Conservation (phyloP, 2,797 vertebrate species). For the Peromyscus eremicus region DNA sequence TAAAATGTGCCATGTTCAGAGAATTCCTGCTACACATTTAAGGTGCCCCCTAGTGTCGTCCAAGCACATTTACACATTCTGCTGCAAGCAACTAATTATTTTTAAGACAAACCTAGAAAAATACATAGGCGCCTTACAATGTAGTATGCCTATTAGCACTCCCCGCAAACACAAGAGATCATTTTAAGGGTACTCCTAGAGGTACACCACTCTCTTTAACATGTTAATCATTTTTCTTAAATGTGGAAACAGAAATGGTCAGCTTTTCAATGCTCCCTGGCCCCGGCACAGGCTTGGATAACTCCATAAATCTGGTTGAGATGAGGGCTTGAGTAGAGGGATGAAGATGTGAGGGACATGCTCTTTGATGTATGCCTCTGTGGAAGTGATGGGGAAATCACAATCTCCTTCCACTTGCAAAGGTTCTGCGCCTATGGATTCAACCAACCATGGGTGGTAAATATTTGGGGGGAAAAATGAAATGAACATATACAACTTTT, state of each 20-base stretch:
- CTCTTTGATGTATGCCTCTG: not conserved
- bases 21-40: not conserved
- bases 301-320: not conserved
- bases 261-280: rapidly evolving
- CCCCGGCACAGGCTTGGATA: not conserved
- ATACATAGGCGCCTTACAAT: not conserved
- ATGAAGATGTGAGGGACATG: rapidly evolving
- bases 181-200: not conserved
- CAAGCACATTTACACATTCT: not conserved
- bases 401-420: not conserved
- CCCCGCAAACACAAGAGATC: not conserved
- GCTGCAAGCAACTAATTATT: not conserved
- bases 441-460: not conserved
- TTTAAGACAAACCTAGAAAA: slow-evolving; percentile 30
- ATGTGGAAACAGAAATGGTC: not conserved
- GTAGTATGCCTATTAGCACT: not conserved
- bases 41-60: slow-evolving; percentile 26
- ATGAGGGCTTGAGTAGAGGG: not conserved
- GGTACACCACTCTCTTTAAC: slow-evolving; percentile 5
- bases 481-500: not conserved
- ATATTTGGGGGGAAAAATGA: not conserved
- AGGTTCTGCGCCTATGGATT: not conserved
- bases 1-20: not conserved
- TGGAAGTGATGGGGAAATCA: not conserved
- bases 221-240: not conserved